Evolutionary conservation across 1,140 invertebrate species (phyloP), one percentile per base, ranked within the genome.

Genomic region (Drosophila pseudoananassae): DNA sequence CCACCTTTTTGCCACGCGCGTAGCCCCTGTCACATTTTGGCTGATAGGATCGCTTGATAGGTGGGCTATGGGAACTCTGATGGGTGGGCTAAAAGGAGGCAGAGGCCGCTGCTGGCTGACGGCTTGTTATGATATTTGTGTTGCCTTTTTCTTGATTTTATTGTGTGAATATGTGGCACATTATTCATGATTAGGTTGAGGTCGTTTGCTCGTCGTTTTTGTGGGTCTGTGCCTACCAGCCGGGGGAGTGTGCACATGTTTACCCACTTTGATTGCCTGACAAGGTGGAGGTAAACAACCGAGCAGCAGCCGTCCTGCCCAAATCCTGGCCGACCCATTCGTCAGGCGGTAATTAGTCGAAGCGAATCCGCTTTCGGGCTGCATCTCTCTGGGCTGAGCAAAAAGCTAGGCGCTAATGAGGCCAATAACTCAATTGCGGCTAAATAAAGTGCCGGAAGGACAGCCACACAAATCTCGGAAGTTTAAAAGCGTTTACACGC

Each of bases 101-200:
- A 47, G 36, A 33, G 36, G 59, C 52, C 40, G 50, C 15, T 20
- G 17, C 23, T 55, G 58, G 58, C 63, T 49, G 29, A 7, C 56
- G 52, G 71, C 76, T 79, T 79, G 79, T 84, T 84, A 79, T 84
- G 80, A 83, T 84, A 76, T 83, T 83, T 61, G 69, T 78, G 79
- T 82, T 75, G 75, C 55, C 75, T 77, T 74, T 81, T 69, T 78
- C 56, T 51, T 83, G 79, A 78, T 82, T 82, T 82, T 78, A 75
- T 82, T 82, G 76, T 83, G 79, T 83, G 79, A 83, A 83, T 83
- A 83, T 83, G 79, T 84, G 75, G 64, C 80, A 83, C 79, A 84
- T 84, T 83, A 83, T 83, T 83, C 80, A 83, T 83, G 80, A 83
- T 83, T 84, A 83, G 79, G 59, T 76, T 71, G 75, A 61, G 55